Base-by-base conservation (phyloP, 1,140 invertebrate species). In the Polypedilum pembai region DNA sequence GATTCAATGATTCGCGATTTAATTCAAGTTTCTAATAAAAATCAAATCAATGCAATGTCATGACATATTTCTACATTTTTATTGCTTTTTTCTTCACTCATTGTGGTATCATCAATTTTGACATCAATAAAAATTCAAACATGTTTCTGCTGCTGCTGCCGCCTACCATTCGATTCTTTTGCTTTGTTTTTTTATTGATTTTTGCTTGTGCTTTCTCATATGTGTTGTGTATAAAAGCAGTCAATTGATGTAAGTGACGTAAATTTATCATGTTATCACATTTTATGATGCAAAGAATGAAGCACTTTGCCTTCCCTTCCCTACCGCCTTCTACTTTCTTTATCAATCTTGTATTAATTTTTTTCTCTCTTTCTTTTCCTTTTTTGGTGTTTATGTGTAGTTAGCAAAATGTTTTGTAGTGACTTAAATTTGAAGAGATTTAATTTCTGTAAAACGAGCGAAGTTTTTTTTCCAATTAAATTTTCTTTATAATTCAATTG, bases 181-280 rank as follows among this genome's bases (percentile, higher is more conserved):
- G 24, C 24, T 33, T 33, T 33, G 24, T 33, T 5, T 33, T n/a
- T 33, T 33, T 33, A 33, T 33, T 5, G 24, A 33, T 56, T n/a
- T 56, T 12, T 56, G 4, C 45, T 56, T 56, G 4, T 56, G 45
- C 45, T 56, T 12, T 56, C 12, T 56, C 15, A 33, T 33, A 33
- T 56, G n/a, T 45, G 15, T 45, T 45, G 17, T 69, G 12, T 69
- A 69, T 69, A 18, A 21, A 69, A 69, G 65, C 65, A 56, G n/a
- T 56, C n/a, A 18, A 69, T 69, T 69, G 45, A 56, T 56, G 45
- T 56, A 56, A 56, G 45, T 56, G 45, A 56, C 45, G 45, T 56
- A 56, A 56, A 56, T 56, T 56, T 56, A 56, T 56, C 45, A n/a
- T 56, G 45, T 56, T 56, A 56, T 56, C 45, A 56, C 45, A 56